Evolutionary conservation across 1,140 invertebrate species (phyloP).

Genomic region (Saccostrea echinata): DNA sequence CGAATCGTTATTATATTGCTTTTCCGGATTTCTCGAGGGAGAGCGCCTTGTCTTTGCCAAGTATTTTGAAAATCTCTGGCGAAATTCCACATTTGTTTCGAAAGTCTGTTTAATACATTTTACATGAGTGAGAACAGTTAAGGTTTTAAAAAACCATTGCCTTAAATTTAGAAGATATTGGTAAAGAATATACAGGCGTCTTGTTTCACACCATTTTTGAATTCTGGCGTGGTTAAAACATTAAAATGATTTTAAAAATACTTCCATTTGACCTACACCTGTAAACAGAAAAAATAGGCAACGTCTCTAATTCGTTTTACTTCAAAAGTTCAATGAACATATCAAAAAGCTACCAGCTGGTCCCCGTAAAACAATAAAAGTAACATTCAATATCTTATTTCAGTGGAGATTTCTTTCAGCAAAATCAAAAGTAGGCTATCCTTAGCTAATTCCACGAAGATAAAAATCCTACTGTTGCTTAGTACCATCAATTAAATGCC

Average conservation of each 20-base stretch:
- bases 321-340: not conserved
- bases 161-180: not conserved
- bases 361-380: not conserved
- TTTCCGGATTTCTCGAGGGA: not conserved
- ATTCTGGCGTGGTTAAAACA: too few species aligned
- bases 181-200: not conserved
- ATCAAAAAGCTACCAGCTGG: not conserved
- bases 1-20: not conserved
- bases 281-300: not conserved
- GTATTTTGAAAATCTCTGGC: not conserved
- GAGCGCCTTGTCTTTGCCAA: not conserved
- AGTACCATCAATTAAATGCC: slow-evolving; percentile 20
- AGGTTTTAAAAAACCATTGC: not conserved
- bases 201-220: not conserved
- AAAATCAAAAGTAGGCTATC: not conserved
- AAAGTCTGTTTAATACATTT: not conserved
- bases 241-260: not conserved
- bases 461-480: not conserved
- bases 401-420: not conserved
- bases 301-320: not conserved
- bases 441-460: not conserved
- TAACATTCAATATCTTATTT: not conserved
- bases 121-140: not conserved
- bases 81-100: not conserved
- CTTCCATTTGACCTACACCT: slow-evolving; percentile 5